Base-by-base conservation (phyloP, 2,888 invertebrate species). In the Masnerella sp. region DNA sequence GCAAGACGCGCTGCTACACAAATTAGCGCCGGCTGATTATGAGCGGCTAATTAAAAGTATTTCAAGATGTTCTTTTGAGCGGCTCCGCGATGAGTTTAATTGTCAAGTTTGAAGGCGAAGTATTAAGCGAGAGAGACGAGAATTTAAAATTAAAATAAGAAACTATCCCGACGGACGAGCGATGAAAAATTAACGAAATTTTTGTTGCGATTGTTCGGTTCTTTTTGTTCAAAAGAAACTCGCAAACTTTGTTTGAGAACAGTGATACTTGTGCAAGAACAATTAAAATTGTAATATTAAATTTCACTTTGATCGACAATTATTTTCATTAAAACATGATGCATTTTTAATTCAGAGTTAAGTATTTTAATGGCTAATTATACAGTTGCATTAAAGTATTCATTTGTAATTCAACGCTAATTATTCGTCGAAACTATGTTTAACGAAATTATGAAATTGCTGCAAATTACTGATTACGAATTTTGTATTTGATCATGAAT, bases 11-110 rank as follows among this genome's bases (percentile, higher is more conserved):
- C 11, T 22, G 17, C 28, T 28, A 5, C 32, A 42, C 51, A 61
- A 56, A 64, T 58, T 38, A 20, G 25, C 38, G 28, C 20, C 5
- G 18, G 5, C n/a, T 30, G 2, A 58, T 58, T 58, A 71, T 64
- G 42, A 70, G 18, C 15, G 20, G 51, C 70, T 56, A 70, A 70
- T 62, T 70, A 62, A 70, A 62, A 70, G 70, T 56, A 62, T 70
- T 62, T 62, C 28, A 62, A 62, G 62, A 62, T 56, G 56, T 62
- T 56, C 62, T 56, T 70, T 62, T 56, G 42, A 62, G 49, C 43
- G 28, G 25, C 36, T 56, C 34, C 20, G 30, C 34, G 62, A 56
- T 70, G 56, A 56, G 62, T 70, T 70, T 56, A 70, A 70, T 70
- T 70, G 70, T 62, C 70, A 70, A 70, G 56, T 70, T 56, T 56